These are phyloP conservation scores for Abramis brama DNA, from an alignment of 2,113 vertebrate species.

Conservation along the genomic window DNA sequence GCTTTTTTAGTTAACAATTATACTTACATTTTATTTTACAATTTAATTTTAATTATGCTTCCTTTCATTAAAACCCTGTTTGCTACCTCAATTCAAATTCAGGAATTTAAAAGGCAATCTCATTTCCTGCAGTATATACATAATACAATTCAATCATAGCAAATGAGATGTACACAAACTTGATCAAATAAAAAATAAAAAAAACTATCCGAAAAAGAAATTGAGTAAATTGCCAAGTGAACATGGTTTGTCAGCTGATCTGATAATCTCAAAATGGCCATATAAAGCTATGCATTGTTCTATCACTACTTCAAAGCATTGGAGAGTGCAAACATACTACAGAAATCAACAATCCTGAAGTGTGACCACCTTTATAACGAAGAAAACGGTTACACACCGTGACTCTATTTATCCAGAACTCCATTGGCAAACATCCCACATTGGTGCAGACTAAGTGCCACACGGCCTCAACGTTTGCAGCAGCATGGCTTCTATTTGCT, in stretches of 20 bases:
- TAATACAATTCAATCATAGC: background rate
- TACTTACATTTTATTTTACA: background rate
- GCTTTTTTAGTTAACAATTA: background rate
- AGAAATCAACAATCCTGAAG: slow-evolving; percentile 20
- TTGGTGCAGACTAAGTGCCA: slow-evolving; percentile 15
- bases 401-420: slow-evolving; percentile 19
- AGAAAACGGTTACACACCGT: background rate
- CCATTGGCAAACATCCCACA: slow-evolving; percentile 27
- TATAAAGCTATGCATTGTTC: background rate
- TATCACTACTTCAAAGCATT: background rate
- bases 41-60: background rate
- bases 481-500: slow-evolving; percentile 35
- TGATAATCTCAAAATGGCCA: background rate
- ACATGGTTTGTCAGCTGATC: background rate
- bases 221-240: background rate
- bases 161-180: background rate
- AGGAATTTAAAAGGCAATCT: background rate
- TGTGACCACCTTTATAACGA: background rate
- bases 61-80: background rate
- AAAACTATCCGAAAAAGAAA: background rate
- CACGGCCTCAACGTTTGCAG: slow-evolving; percentile 17
- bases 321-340: background rate
- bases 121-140: background rate
- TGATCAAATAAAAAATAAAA: background rate
- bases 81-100: background rate